phyloP scores from a whole-genome alignment of 2,797 vertebrate species.

The Tokudaia tokunoshimensis region DNA sequence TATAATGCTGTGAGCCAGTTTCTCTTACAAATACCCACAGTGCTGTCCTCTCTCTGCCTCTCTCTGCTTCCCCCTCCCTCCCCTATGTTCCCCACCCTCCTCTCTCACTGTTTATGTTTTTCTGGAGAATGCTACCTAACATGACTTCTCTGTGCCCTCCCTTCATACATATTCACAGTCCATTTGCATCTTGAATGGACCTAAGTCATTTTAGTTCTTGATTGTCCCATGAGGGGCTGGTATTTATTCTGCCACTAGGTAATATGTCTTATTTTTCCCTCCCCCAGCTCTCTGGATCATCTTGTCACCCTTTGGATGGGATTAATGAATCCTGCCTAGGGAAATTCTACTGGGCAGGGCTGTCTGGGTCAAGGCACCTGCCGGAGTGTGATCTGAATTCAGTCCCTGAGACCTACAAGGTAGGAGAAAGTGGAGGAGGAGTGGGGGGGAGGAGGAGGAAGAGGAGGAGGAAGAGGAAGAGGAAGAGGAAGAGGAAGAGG shows the following conservation, averaged over 20 bases:
- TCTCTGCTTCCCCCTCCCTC: neutral
- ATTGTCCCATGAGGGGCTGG: neutral
- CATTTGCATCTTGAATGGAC: neutral
- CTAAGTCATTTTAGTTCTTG: neutral
- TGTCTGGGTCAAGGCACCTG: neutral
- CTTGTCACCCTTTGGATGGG: neutral
- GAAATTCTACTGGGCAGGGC: neutral
- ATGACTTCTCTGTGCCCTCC: neutral
- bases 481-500: too few relatives aligned
- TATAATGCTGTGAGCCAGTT: neutral
- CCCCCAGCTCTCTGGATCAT: neutral
- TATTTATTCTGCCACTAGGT: neutral
- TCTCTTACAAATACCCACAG: neutral
- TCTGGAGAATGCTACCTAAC: neutral
- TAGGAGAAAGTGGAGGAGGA: neutral
- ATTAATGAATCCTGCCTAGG: neutral
- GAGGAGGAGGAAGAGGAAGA: fast-evolving
- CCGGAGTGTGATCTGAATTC: neutral
- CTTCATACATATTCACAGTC: neutral
- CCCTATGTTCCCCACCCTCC: neutral
- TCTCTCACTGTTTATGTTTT: neutral
- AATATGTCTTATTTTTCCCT: neutral
- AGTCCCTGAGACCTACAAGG: neutral
- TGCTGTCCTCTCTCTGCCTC: neutral
- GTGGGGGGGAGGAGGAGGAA: too few relatives aligned